Conservation (phyloP, 1,140 invertebrate genomes). For the Scaptomyza hsui region DNA sequence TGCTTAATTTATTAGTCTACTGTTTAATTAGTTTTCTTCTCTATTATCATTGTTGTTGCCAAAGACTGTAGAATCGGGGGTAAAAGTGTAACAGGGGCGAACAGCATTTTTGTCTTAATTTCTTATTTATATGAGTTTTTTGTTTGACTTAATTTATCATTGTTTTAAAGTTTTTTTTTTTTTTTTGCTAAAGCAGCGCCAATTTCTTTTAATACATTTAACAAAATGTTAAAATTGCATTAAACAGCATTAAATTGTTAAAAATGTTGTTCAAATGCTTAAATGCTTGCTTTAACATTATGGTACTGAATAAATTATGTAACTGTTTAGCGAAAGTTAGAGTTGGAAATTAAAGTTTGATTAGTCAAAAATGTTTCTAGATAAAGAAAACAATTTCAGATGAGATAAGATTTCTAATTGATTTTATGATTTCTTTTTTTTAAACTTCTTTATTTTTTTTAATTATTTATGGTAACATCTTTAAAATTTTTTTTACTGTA, state of each 20-base stretch:
- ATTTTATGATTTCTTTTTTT: no score
- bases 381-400: no score
- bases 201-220: constrained; percentile 28
- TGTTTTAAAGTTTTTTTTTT: constrained; percentile 4
- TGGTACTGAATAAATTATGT: constrained; percentile 23
- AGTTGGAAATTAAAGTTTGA: constrained; percentile 4
- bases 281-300: background rate
- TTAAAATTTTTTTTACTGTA: no score
- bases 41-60: constrained; percentile 40
- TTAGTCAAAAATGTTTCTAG: no score
- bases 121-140: constrained; percentile 60
- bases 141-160: constrained; percentile 25
- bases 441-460: no score
- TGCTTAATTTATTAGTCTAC: constrained; percentile 73
- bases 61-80: background rate
- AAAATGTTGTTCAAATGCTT: constrained; percentile 9
- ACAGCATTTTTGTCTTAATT: constrained; percentile 53
- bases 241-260: constrained; percentile 11
- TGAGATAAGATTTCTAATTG: no score
- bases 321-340: constrained; percentile 14
- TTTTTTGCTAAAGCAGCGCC: background rate
- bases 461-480: no score
- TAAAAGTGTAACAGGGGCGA: background rate
- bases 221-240: constrained; percentile 24
- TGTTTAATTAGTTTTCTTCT: constrained; percentile 70